Evolutionary conservation across 2,797 vertebrate species (phyloP).

Genomic region (Rhynchotus rufescens): DNA sequence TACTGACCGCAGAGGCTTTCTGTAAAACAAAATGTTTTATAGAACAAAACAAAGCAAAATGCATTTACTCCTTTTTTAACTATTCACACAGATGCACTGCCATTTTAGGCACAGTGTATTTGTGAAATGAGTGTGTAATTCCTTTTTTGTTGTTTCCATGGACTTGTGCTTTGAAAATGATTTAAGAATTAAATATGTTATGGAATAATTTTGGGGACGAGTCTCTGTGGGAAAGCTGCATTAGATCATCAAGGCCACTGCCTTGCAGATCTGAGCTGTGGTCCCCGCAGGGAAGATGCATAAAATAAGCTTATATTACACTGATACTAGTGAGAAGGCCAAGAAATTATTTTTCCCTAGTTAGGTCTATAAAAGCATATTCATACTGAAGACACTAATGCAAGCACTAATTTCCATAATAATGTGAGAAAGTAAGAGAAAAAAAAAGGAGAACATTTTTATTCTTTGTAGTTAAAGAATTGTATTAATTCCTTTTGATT

Average conservation of each 20-base stretch:
- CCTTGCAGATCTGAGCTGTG: background rate
- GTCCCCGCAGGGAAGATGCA: background rate
- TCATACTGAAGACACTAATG: background rate
- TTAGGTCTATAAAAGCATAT: slow-evolving; percentile 1
- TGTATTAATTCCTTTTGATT: background rate
- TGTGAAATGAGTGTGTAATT: background rate
- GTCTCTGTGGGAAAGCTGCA: background rate
- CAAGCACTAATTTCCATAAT: slow-evolving; percentile 4
- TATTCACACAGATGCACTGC: background rate
- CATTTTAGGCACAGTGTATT: slow-evolving; percentile 6
- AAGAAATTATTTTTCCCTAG: background rate
- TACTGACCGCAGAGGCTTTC: background rate
- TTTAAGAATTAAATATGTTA: slow-evolving; percentile 29
- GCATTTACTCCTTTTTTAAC: background rate
- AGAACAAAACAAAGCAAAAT: background rate
- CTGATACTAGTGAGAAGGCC: background rate
- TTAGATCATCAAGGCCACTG: slow-evolving; percentile 6
- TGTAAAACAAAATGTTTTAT: background rate
- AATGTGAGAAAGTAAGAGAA: slow-evolving; percentile 2
- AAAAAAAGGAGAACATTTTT: background rate
- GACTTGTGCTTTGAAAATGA: slow-evolving; percentile 12
- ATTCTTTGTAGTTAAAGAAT: background rate
- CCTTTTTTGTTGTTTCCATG: background rate
- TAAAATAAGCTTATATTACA: slow-evolving; percentile 2
- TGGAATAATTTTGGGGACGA: background rate